Evolutionary conservation across 2,888 invertebrate genomes (phyloP), one percentile per base, ranked within the genome.

Genomic region (Idaea aversata): DNA sequence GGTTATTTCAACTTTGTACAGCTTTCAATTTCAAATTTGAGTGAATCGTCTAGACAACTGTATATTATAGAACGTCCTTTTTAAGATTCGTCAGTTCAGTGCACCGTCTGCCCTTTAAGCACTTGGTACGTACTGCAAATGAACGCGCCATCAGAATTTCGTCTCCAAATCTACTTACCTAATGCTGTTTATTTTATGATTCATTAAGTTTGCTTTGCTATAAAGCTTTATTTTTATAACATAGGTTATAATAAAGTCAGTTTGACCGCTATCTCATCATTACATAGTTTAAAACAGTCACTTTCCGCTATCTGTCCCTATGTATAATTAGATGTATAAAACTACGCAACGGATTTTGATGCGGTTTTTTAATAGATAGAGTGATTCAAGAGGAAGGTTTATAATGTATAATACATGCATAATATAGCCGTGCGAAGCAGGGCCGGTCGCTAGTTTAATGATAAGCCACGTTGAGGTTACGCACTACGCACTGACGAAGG

Each of bases 31-130:
- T 70, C 15, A 68, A 74, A 72, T 77, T 74, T 73, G 64, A 72
- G 72, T 73, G 71, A 78, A 74, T 78, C 67, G 80, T 82, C 83
- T 81, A 82, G 82, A 81, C 82, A 74, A 75, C 63, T 76, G 74
- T 75, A 73, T 67, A 75, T 76, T 75, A 74, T 73, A 70, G 73
- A 75, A 77, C 70, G 82, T 68, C 82, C 80, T 82, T 79, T 76
- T 74, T 62, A 75, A 77, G 75, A 78, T 82, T 78, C 70, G 64
- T 67, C 75, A 77, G 87, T 84, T 86, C 85, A 84, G 71, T 80
- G 84, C 76, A 75, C 86, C 69, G 82, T 83, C 80, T 81, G 84
- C 79, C 83, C 81, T 80, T 74, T 70, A 71, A 13, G 47, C 72
- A 65, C 80, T 77, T 25, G 25, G 25, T 3, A 3, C 67, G 67